Evolutionary conservation across 2,113 vertebrate genomes (phyloP), one percentile per base, ranked within the genome.

Genomic region (Hemiscyllium ocellatum): DNA sequence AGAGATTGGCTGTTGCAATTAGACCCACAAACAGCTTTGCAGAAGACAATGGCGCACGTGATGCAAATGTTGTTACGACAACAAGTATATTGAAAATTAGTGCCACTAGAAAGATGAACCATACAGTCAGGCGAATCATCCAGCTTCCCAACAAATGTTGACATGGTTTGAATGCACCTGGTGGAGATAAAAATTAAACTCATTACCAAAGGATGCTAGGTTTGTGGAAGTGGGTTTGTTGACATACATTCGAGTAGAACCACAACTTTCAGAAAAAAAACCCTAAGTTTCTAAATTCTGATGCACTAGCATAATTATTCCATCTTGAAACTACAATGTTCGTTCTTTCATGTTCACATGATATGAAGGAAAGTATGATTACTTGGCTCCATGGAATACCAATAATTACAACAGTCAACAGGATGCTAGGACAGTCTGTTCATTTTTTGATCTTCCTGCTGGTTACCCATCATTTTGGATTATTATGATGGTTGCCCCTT

Each of bases 121-220:
- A 99, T 95, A 99, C 99, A 0, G 99, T 99, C 96, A 99, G 98
- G 87, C 99, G 98, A 95, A 99, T 99, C 99, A 99, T 99, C 99
- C 99, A 99, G 97, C 98, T 99, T 95, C 99, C 99, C 96, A 99
- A 97, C 95, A 99, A 97, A 96, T 99, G 98, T 97, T 98, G 98
- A 80, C 99, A 99, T 50, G 99, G 99, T 97, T 99, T 99, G 97
- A 99, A 99, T 95, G 98, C 99, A 97, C 99, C 99, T 99, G 97
- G 29, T 97, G 97, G 29, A 70, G 96, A 95, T 8, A 93, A 95
- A 47, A n/a, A 70, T n/a, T 37, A 52, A 56, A 76, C 52, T 69
- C 52, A 85, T 86, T 85, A 95, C 69, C 33, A 72, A 52, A 72
- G 22, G 4, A 76, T 50, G 12, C 29, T 42, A 33, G 12, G 24